These are phyloP conservation scores for Acropora tenuis DNA, from an alignment of 64 coral and sea anemone species.

Conservation along the genomic window DNA sequence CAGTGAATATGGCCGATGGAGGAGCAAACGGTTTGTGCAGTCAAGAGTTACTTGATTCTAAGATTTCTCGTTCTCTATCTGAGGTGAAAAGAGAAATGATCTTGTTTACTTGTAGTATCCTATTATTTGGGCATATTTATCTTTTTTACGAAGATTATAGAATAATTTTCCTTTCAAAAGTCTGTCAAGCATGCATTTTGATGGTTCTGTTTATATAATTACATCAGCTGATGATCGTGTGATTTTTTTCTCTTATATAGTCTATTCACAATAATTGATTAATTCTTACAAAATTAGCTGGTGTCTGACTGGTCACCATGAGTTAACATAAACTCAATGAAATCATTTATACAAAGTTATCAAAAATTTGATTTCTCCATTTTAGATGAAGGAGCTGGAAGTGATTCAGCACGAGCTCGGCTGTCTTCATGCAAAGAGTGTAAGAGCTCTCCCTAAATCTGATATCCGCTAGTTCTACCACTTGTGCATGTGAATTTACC, in stretches of 20 bases:
- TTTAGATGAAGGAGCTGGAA: slow-evolving; percentile 4
- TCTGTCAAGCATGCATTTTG: too few relatives aligned
- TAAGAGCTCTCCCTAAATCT: neutral
- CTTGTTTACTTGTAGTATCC: neutral
- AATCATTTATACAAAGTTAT: too few relatives aligned
- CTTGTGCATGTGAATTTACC: neutral
- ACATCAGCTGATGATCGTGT: too few relatives aligned
- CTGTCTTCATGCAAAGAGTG: slow-evolving; percentile 6
- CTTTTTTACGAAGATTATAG: too few relatives aligned
- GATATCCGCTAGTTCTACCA: neutral
- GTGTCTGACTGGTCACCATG: too few relatives aligned
- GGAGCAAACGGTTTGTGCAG: neutral
- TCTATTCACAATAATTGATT: too few relatives aligned
- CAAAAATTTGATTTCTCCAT: neutral
- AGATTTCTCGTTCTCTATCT: neutral
- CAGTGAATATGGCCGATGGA: neutral
- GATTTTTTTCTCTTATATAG: too few relatives aligned
- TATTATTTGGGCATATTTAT: too few relatives aligned
- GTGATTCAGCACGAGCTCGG: slow-evolving; percentile 20
- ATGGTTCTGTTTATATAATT: too few relatives aligned
- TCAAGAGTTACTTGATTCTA: neutral
- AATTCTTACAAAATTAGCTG: too few relatives aligned
- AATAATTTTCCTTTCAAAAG: too few relatives aligned
- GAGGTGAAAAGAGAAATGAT: neutral
- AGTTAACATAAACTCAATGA: too few relatives aligned